Evolutionary conservation across 2,113 vertebrate genomes (phyloP), one percentile per base, ranked within the genome.

Genomic region (Muntiacus muntjak): DNA sequence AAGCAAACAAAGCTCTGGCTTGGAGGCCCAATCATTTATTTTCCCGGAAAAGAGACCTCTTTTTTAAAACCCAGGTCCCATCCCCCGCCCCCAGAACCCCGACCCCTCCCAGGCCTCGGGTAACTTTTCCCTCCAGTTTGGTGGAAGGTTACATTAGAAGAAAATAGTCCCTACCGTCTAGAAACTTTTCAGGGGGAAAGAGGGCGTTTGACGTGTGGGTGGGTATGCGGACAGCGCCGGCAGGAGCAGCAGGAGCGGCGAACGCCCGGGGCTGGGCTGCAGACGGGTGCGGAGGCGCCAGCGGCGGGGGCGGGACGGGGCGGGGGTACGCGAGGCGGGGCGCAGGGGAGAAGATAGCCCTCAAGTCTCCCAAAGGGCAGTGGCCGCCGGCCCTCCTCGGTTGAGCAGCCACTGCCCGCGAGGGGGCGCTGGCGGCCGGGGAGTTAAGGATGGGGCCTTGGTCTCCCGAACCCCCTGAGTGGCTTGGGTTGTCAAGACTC

Each of bases 111-210:
- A 7, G 17, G 93, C 82, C 89, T 81, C 82, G 26, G 95, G 95
- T n/a, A 97, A 98, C 98, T 98, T 98, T 98, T 97, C 92, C 96
- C 96, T 96, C 76, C 95, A 96, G 94, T 93, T 94, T 95, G 97
- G 97, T 94, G 97, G 97, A 97, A 97, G 98, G 97, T 97, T 98
- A 97, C 97, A 43, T 55, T 36, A 10, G 62, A 33, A 87, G 89
- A 97, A 97, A 97, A 83, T 97, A 98, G 96, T 98, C 78, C 97
- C 95, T 88, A 16, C 76, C 11, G 23, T 71, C 93, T 91, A 89
- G 95, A 97, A 97, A 98, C 82, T 98, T 98, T 97, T 89, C 93
- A 23, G 47, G 76, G 87, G 55, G 28, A 89, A 83, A 82, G 81
- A 50, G 54, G 86, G 57, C 78, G 28, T 58, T 52, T 47, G 94